phyloP scores from a whole-genome alignment of 2,888 invertebrate species.

The Pristionchus mayeri region DNA sequence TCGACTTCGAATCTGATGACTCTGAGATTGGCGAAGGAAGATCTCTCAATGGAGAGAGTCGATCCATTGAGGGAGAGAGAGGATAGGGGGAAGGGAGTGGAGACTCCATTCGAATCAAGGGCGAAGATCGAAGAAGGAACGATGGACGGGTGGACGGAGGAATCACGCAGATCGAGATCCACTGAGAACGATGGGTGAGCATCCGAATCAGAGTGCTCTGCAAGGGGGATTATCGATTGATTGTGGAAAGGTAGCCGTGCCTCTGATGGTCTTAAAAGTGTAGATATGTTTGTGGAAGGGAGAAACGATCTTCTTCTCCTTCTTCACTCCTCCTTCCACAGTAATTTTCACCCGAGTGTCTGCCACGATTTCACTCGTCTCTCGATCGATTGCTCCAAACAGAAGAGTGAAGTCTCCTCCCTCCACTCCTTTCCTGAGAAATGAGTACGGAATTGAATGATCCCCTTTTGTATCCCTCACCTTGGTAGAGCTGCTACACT shows the following conservation, averaged over 20 bases:
- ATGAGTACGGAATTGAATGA: slow-evolving; percentile 42
- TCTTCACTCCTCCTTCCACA: slow-evolving; percentile 49
- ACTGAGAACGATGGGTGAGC: background rate
- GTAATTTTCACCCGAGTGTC: slow-evolving; percentile 56
- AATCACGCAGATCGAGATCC: background rate
- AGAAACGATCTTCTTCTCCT: background rate
- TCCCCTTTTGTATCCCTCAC: slow-evolving; percentile 42
- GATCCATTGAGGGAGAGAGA: background rate
- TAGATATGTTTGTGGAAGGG: slow-evolving; percentile 40
- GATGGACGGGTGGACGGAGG: background rate
- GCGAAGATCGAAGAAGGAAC: slow-evolving; percentile 14
- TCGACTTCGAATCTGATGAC: background rate
- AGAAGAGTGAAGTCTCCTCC: slow-evolving; percentile 53
- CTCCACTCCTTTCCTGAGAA: slow-evolving; percentile 46
- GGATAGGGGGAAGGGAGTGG: background rate
- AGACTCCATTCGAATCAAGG: slow-evolving; percentile 36
- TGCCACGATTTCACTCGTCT: slow-evolving; percentile 61
- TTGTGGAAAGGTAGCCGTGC: background rate
- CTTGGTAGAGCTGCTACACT: slow-evolving; percentile 60
- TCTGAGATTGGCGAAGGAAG: background rate
- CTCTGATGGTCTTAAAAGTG: slow-evolving; percentile 13
- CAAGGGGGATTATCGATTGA: background rate
- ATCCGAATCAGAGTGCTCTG: slow-evolving; percentile 5
- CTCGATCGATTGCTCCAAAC: slow-evolving; percentile 65
- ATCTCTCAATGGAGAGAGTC: background rate